Base-by-base conservation (phyloP, 2,797 vertebrate genomes). In the Rhinatrema bivittatum region DNA sequence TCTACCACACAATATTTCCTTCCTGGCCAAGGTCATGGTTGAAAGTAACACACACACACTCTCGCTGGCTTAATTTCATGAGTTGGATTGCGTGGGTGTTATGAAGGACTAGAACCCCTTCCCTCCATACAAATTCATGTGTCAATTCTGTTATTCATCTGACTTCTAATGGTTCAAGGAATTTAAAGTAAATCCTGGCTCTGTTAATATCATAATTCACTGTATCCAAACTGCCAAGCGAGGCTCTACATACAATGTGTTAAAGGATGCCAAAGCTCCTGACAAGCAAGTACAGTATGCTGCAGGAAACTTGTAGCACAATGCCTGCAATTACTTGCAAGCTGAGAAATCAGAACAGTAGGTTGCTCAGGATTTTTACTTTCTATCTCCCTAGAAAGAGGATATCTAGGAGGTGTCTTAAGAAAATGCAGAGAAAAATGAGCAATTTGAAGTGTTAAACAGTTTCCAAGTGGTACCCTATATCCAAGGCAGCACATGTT, bases 391-490 rank as follows among this genome's bases (percentile, higher is more conserved):
- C 19, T 41, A 50, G 40, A 42, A 32, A 47, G 42, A 26, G 11
- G 25, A 41, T 20, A 16, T 18, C 36, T 40, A 7, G 21, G 22
- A 48, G n/a, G 28, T 43, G 36, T 32, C 32, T 53, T 53, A 13
- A 35, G 37, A 53, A 63, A 27, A 27, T 21, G 15, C 16, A 23
- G 33, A 35, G 24, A 27, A 43, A 46, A 61, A 68, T 45, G 39
- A 65, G 42, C 4, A n/a, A 39, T 51, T 53, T 61, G 56, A 69
- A 32, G 32, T 40, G 26, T 46, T 42, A 50, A 36, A 60, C 20
- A 52, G 32, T 52, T 63, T 63, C 36, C 30, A 48, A 48, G 44
- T 44, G 53, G 57, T 46, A 50, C 20, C 48, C 53, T 31, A 27
- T 35, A 54, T 65, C 46, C 54, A 48, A 56, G 37, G 36, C 58